A percentile compares a stretch with the other conserved stretches of the same genome.
Evolutionary conservation across 2,113 vertebrate species (phyloP).

Genomic region (Albula glossodonta): DNA sequence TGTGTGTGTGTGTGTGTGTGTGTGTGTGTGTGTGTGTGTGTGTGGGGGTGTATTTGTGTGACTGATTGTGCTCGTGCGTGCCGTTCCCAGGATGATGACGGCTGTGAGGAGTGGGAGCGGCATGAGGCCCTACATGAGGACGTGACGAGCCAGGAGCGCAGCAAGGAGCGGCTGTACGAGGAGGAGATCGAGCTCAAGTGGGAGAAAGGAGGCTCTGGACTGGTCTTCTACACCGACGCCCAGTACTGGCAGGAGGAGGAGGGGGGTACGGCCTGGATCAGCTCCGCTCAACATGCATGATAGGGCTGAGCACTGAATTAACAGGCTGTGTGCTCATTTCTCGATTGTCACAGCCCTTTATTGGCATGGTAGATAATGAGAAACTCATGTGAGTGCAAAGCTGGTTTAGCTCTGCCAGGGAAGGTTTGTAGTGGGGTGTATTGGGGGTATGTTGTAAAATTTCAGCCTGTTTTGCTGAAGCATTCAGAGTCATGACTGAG

Average conservation of each 20-base stretch:
- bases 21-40: not conserved
- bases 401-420: too few species aligned
- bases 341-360: too few species aligned
- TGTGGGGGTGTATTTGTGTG: too few species aligned
- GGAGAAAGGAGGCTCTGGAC: constrained; percentile 94
- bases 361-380: too few species aligned
- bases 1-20: not conserved
- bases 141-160: constrained; percentile 86
- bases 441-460: too few species aligned
- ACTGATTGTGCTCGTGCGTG: not conserved
- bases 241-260: constrained; percentile 93
- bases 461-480: not conserved
- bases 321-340: too few species aligned
- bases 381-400: too few species aligned
- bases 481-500: not conserved
- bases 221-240: constrained; percentile 96
- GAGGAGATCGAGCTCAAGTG: constrained; percentile 96
- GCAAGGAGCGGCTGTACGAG: constrained; percentile 84
- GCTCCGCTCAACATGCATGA: too few species aligned
- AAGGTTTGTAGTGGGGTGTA: too few species aligned
- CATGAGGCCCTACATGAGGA: constrained; percentile 92
- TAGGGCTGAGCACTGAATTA: too few species aligned
- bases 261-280: constrained; percentile 70
- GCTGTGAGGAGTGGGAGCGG: constrained; percentile 94
- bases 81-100: constrained; percentile 74